phyloP scores from a whole-genome alignment of 1,140 invertebrate genomes.

The Vanessa atalanta region DNA sequence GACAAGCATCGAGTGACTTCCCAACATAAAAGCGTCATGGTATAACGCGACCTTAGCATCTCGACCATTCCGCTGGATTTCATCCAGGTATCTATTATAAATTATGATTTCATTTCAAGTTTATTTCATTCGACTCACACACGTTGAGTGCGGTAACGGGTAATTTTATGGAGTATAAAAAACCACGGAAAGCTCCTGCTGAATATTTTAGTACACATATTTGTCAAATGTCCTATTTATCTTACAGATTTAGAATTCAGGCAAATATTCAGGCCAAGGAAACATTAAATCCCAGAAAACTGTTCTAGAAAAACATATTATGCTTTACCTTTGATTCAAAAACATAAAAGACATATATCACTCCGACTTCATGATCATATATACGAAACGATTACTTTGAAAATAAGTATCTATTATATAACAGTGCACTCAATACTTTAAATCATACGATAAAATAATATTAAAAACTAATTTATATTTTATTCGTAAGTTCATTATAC shows the following conservation, averaged over 20 bases:
- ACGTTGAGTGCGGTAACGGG: background rate
- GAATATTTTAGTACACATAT: background rate
- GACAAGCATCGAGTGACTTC: constrained; percentile 57
- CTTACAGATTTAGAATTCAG: background rate
- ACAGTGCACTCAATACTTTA: no score
- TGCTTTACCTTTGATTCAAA: no score
- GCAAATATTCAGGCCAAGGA: background rate
- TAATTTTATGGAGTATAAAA: background rate
- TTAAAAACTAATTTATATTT: no score
- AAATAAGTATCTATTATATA: no score
- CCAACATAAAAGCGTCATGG: constrained; percentile 27
- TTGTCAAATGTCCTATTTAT: background rate
- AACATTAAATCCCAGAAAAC: background rate
- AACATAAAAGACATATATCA: no score
- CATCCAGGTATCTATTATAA: constrained; percentile 52
- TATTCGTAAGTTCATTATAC: no score
- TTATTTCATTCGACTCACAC: background rate
- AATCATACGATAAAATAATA: no score
- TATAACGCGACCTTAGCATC: constrained; percentile 28
- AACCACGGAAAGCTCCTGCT: background rate
- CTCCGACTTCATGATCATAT: no score
- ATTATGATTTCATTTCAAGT: constrained; percentile 28
- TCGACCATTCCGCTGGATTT: constrained; percentile 59
- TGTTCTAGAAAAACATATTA: background rate
- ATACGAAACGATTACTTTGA: no score